Percentiles rank a stretch among this genome's conserved stretches.
These are phyloP conservation scores for Eupristina koningsbergeri DNA, from an alignment of 1,140 invertebrate species.

Conservation along the genomic window DNA sequence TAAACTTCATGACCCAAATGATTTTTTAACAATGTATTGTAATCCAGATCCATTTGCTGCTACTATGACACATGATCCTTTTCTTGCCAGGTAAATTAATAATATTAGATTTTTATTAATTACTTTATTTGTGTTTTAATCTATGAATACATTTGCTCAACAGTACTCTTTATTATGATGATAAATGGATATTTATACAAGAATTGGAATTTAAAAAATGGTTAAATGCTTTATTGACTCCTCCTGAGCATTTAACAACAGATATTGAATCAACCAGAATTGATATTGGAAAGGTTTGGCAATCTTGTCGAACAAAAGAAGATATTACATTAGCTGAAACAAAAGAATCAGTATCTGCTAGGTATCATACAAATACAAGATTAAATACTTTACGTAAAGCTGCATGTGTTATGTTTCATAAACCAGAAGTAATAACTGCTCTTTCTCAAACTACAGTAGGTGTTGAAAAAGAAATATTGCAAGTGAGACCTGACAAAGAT, in stretches of 20 bases:
- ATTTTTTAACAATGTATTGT: slow-evolving; percentile 63
- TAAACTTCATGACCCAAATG: slow-evolving; percentile 60
- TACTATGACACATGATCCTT: slow-evolving; percentile 80
- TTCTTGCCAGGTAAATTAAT: slow-evolving; percentile 65
- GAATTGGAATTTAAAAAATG: slow-evolving; percentile 88
- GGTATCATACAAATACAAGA: slow-evolving; percentile 78
- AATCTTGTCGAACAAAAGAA: slow-evolving; percentile 79
- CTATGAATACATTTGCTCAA: slow-evolving; percentile 4
- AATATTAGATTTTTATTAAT: background rate
- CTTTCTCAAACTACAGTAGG: slow-evolving; percentile 77
- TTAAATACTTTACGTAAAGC: slow-evolving; percentile 79
- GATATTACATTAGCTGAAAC: slow-evolving; percentile 77
- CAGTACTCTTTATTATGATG: slow-evolving; percentile 83
- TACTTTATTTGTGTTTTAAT: background rate
- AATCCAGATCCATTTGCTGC: slow-evolving; percentile 77
- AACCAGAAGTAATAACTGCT: slow-evolving; percentile 75
- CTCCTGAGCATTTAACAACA: slow-evolving; percentile 75
- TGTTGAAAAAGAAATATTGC: slow-evolving; percentile 79
- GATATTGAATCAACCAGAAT: slow-evolving; percentile 80
- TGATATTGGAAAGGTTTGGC: slow-evolving; percentile 83
- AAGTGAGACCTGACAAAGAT: slow-evolving; percentile 80
- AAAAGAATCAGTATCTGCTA: slow-evolving; percentile 79
- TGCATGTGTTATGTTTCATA: slow-evolving; percentile 76
- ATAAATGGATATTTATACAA: slow-evolving; percentile 85
- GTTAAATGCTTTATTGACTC: slow-evolving; percentile 89